Percentiles rank a stretch among this genome's conserved stretches.
phyloP scores from a whole-genome alignment of 2,888 invertebrate genomes.

The Zhengitettix transpicula region DNA sequence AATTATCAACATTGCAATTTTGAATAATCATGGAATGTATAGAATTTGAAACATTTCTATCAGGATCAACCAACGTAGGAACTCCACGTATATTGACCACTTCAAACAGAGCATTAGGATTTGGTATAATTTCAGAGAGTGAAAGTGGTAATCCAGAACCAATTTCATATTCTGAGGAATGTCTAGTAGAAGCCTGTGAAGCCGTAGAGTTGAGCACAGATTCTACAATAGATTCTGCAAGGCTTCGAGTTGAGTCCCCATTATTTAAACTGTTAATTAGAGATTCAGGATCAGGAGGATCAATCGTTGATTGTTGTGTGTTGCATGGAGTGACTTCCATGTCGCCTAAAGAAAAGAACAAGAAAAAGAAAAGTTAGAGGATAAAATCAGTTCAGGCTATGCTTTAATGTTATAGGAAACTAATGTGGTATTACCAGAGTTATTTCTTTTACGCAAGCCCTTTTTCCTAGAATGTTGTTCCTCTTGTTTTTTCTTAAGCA shows the following conservation, averaged over 20 bases:
- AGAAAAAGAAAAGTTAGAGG: too few relatives aligned
- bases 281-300: too few relatives aligned
- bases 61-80: too few relatives aligned
- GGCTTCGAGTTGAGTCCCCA: conserved; percentile 13
- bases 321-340: too few relatives aligned
- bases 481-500: conserved; percentile 34
- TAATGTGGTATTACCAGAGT: background rate
- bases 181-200: background rate
- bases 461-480: conserved; percentile 24
- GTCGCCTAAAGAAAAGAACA: too few relatives aligned
- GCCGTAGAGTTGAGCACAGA: conserved; percentile 23
- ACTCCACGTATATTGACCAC: too few relatives aligned
- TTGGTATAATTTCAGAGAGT: conserved; percentile 5
- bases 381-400: too few relatives aligned
- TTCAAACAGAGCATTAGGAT: background rate
- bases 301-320: too few relatives aligned
- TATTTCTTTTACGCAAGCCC: conserved; percentile 25
- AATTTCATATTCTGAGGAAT: conserved; percentile 1
- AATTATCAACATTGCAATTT: too few relatives aligned
- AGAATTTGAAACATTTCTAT: too few relatives aligned
- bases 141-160: conserved; percentile 2
- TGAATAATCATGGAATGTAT: too few relatives aligned
- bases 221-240: conserved; percentile 28
- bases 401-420: too few relatives aligned
- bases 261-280: background rate